A percentile compares a stretch with the other conserved stretches of the same genome.
Conservation (phyloP, 2,888 invertebrate genomes). For the Polydrusus tereticollis region DNA sequence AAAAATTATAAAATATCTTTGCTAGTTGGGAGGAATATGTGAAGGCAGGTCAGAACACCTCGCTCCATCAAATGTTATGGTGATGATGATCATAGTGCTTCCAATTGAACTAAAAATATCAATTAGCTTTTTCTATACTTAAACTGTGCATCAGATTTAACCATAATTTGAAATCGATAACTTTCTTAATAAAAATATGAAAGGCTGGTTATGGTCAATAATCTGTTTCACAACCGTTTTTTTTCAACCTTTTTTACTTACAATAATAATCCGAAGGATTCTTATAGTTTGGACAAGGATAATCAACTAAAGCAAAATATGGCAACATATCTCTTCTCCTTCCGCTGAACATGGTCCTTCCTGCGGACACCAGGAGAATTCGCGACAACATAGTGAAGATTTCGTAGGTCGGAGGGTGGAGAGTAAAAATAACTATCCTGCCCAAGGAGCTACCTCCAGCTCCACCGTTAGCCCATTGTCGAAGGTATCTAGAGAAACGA, state of each 20-base stretch:
- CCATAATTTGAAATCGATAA: too few species aligned
- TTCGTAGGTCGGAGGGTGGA: slow-evolving; percentile 95
- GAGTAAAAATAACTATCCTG: slow-evolving; percentile 88
- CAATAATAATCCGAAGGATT: slow-evolving; percentile 97
- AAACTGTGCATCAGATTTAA: too few species aligned
- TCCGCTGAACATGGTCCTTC: slow-evolving; percentile 92
- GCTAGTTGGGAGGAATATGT: too few species aligned
- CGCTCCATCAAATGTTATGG: too few species aligned
- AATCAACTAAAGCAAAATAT: slow-evolving; percentile 89
- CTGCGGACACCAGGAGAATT: slow-evolving; percentile 88
- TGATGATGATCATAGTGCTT: too few species aligned
- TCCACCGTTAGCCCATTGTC: slow-evolving; percentile 84
- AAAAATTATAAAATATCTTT: too few species aligned
- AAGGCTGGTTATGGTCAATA: too few species aligned
- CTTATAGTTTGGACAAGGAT: slow-evolving; percentile 96
- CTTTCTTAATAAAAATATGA: too few species aligned
- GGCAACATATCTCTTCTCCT: slow-evolving; percentile 90
- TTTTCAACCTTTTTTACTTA: slow-evolving; percentile 74
- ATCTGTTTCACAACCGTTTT: too few species aligned
- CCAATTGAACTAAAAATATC: too few species aligned
- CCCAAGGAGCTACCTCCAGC: slow-evolving; percentile 68
- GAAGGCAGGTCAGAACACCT: too few species aligned
- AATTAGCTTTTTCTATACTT: too few species aligned
- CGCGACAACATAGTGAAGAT: slow-evolving; percentile 94
- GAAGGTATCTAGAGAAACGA: slow-evolving; percentile 72